phyloP scores from a whole-genome alignment of 2,113 vertebrate genomes.

The Arvicanthis niloticus region DNA sequence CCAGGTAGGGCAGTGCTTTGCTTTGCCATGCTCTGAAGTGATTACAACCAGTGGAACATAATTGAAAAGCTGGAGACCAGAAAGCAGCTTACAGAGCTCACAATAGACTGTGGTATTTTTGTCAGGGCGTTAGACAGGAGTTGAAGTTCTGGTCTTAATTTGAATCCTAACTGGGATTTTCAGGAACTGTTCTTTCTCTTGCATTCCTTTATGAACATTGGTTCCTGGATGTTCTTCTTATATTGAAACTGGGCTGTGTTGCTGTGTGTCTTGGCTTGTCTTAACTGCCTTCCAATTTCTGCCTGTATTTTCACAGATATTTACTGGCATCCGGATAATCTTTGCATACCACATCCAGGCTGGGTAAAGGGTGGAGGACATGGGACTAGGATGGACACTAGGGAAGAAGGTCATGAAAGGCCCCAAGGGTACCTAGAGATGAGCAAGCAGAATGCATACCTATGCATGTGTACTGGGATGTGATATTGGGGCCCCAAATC shows the following conservation, averaged over 20 bases:
- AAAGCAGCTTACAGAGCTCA: not conserved
- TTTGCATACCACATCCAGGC: not conserved
- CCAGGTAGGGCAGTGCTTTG: not conserved
- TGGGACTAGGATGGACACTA: not conserved
- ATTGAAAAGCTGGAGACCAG: not conserved
- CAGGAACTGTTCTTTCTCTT: not conserved
- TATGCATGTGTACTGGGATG: not conserved
- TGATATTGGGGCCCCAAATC: accelerated
- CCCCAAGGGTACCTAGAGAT: not conserved
- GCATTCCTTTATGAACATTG: not conserved
- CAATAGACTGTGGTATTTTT: not conserved
- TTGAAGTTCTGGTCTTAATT: not conserved
- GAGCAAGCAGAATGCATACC: not conserved
- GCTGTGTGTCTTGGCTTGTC: constrained; percentile 52
- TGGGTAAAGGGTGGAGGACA: not conserved
- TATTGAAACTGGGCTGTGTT: not conserved
- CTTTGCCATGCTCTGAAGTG: not conserved
- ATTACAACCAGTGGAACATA: not conserved
- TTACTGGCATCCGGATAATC: constrained; percentile 5
- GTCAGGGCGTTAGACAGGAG: not conserved
- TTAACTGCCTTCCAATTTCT: not conserved
- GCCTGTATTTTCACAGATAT: constrained; percentile 34
- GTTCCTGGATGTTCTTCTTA: constrained; percentile 11
- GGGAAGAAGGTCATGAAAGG: not conserved
- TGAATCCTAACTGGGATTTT: not conserved